A percentile compares a stretch with the other conserved stretches of the same genome.
phyloP scores from a whole-genome alignment of 2,113 vertebrate genomes.

The Machaerirhynchus nigripectus region DNA sequence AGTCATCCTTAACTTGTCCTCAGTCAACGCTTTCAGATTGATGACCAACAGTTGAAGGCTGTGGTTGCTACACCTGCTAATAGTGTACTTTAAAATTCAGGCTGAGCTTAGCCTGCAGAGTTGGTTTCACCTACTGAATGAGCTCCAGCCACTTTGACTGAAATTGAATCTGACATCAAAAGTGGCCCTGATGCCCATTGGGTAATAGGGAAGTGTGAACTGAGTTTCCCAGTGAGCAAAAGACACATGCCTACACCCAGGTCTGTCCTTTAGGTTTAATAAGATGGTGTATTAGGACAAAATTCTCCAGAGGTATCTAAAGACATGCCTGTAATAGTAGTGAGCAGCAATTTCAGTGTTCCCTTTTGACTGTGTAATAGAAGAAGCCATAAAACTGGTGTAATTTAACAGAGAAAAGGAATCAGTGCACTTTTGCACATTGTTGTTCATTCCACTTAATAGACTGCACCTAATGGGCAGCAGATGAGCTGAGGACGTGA shows the following conservation, averaged over 20 bases:
- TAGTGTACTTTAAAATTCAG: background rate
- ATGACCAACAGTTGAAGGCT: background rate
- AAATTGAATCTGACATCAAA: background rate
- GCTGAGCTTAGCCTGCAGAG: background rate
- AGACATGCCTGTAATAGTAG: background rate
- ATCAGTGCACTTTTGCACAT: background rate
- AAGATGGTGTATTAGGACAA: background rate
- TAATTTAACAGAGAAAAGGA: background rate
- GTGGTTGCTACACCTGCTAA: background rate
- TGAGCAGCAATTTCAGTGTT: background rate
- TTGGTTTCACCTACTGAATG: background rate
- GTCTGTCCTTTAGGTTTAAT: background rate
- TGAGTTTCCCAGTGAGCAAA: background rate
- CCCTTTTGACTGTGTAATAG: background rate
- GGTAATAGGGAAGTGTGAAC: background rate
- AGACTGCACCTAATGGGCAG: background rate
- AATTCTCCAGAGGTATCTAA: background rate
- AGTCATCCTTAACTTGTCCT: background rate
- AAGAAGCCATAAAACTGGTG: background rate
- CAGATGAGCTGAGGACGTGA: background rate
- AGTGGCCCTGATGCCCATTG: background rate
- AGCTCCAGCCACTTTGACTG: background rate
- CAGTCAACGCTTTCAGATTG: background rate
- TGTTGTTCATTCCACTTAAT: background rate
- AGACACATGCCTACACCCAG: background rate